Conservation (phyloP, 1,140 invertebrate species). For the Caenorhabditis remanei region DNA sequence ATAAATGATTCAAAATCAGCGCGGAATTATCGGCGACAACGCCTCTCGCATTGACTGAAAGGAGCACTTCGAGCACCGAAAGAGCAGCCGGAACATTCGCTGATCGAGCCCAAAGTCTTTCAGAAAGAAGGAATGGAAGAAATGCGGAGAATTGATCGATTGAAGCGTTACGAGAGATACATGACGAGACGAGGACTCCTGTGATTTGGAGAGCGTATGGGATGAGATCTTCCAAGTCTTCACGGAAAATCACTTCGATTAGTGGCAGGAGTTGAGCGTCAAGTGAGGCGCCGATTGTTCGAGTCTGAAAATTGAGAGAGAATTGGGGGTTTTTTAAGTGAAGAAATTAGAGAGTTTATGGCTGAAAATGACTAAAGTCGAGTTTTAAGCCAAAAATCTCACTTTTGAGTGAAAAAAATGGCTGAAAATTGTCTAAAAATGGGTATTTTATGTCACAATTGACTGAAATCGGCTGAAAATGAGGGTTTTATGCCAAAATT, state of each 20-base stretch:
- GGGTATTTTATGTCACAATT: no score
- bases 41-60: neutral
- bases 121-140: constrained; percentile 53
- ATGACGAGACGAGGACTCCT: constrained; percentile 48
- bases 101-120: constrained; percentile 55
- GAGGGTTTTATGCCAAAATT: no score
- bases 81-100: constrained; percentile 62
- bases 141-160: constrained; percentile 55
- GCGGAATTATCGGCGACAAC: constrained; percentile 22
- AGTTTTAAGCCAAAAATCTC: no score
- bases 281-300: constrained; percentile 37
- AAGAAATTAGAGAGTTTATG: neutral
- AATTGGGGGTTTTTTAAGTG: no score
- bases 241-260: constrained; percentile 53
- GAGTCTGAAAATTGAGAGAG: neutral
- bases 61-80: constrained; percentile 53
- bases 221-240: constrained; percentile 58
- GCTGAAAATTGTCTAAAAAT: no score
- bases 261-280: constrained; percentile 60
- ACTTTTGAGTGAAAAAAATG: no score
- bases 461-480: no score
- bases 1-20: constrained; percentile 14
- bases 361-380: no score
- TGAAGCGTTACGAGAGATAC: constrained; percentile 12
- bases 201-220: constrained; percentile 63